These are phyloP conservation scores for Eidolon helvum DNA, from an alignment of 2,113 vertebrate genomes.

Conservation along the genomic window DNA sequence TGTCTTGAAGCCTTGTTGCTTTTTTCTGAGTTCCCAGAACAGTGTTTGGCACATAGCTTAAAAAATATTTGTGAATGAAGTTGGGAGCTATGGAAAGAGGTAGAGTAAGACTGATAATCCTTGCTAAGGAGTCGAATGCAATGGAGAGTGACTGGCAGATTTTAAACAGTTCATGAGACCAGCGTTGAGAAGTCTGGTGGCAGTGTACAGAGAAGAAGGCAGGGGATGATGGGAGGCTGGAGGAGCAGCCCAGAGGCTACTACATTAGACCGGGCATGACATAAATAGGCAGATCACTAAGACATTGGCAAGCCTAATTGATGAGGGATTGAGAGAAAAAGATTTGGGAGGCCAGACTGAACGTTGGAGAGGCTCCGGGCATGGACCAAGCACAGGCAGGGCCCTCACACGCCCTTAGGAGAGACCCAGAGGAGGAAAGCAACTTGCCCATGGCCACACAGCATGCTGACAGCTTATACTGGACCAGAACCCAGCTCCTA, in stretches of 20 bases:
- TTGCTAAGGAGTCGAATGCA: not conserved
- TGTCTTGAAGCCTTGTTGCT: not conserved
- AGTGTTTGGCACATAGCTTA: not conserved
- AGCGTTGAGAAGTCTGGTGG: not conserved
- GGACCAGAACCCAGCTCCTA: not conserved
- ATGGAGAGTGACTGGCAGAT: not conserved
- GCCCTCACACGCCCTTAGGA: not conserved
- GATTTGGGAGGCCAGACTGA: not conserved
- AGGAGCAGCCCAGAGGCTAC: not conserved
- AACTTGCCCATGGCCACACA: not conserved
- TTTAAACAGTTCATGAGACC: not conserved
- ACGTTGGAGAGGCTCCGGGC: not conserved
- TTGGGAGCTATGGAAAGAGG: not conserved
- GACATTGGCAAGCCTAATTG: not conserved
- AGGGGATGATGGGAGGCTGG: not conserved
- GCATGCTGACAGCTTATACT: not conserved
- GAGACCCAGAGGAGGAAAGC: not conserved
- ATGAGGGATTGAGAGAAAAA: not conserved
- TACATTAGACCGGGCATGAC: not conserved
- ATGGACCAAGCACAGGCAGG: not conserved
- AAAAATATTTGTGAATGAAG: not conserved
- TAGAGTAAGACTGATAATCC: not conserved
- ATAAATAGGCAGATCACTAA: not conserved
- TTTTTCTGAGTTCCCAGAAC: not conserved
- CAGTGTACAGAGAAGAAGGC: not conserved